Conservation (phyloP, 2,113 vertebrate species). For the Leuciscus idus region DNA sequence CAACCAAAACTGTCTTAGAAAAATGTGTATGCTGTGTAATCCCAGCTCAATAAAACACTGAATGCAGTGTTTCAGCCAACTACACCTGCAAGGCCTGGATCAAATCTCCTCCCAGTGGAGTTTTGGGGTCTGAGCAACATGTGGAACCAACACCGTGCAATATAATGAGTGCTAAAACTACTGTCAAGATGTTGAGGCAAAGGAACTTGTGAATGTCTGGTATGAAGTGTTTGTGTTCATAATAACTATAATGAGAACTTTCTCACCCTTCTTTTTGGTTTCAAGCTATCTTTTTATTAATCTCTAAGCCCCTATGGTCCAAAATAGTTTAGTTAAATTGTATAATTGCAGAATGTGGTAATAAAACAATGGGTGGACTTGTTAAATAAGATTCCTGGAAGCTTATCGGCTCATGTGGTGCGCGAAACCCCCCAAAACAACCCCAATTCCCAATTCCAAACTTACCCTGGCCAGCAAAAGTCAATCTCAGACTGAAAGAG, state of each 20-base stretch:
- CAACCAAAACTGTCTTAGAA: background rate
- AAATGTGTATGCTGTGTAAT: background rate
- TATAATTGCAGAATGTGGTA: conserved; percentile 37
- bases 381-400: conserved; percentile 52
- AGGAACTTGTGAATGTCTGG: conserved; percentile 25
- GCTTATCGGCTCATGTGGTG: conserved; percentile 45
- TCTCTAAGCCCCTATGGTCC: background rate
- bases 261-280: background rate
- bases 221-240: conserved; percentile 9
- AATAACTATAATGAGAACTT: background rate
- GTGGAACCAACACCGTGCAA: conserved; percentile 20
- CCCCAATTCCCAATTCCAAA: conserved; percentile 10
- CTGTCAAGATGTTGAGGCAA: conserved; percentile 28
- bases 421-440: background rate
- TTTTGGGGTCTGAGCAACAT: conserved; percentile 1
- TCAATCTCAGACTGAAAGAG: conserved; percentile 13
- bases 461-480: background rate
- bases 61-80: background rate
- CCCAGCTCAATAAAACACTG: conserved; percentile 39
- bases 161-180: conserved; percentile 25
- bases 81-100: conserved; percentile 34
- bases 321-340: conserved; percentile 39
- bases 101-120: conserved; percentile 20
- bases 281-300: conserved; percentile 6
- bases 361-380: conserved; percentile 52